These are phyloP conservation scores for Drosophila littoralis DNA, from an alignment of 1,140 invertebrate species.

Conservation along the genomic window DNA sequence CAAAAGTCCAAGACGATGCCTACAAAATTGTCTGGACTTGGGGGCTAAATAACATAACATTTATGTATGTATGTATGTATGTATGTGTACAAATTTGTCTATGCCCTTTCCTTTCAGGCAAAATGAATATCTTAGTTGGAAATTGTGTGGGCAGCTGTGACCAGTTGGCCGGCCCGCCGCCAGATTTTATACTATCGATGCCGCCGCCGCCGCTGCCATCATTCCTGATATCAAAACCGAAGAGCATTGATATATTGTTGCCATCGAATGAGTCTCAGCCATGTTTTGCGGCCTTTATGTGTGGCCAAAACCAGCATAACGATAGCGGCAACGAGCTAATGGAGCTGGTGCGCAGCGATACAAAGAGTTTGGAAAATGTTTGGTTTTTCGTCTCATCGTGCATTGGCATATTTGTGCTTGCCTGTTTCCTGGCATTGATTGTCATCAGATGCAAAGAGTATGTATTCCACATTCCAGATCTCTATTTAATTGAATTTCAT, in stretches of 20 bases:
- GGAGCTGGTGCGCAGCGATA: conserved; percentile 88
- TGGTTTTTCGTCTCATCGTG: conserved; percentile 92
- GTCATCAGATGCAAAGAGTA: conserved; percentile 92
- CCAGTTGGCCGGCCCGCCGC: conserved; percentile 90
- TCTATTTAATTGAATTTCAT: not conserved
- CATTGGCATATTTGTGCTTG: conserved; percentile 90
- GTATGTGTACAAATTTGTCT: not conserved
- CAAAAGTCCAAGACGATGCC: no score
- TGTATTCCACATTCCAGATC: conserved; percentile 84
- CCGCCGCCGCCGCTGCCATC: conserved; percentile 92
- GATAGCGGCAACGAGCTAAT: conserved; percentile 89
- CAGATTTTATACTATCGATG: conserved; percentile 90
- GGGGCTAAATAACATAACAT: not conserved
- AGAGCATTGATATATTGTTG: conserved; percentile 74
- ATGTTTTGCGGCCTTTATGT: conserved; percentile 85
- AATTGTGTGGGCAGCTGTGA: conserved; percentile 86
- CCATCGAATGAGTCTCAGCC: conserved; percentile 86
- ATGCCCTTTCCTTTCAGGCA: conserved; percentile 3
- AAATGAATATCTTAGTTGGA: conserved; percentile 69
- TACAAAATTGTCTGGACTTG: no score
- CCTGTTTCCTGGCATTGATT: conserved; percentile 90
- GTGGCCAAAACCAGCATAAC: conserved; percentile 85
- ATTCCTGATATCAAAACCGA: conserved; percentile 86
- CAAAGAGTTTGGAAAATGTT: conserved; percentile 89
- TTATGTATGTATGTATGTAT: no score